phyloP scores from a whole-genome alignment of 2,113 vertebrate genomes.

The Okapia johnstoni region DNA sequence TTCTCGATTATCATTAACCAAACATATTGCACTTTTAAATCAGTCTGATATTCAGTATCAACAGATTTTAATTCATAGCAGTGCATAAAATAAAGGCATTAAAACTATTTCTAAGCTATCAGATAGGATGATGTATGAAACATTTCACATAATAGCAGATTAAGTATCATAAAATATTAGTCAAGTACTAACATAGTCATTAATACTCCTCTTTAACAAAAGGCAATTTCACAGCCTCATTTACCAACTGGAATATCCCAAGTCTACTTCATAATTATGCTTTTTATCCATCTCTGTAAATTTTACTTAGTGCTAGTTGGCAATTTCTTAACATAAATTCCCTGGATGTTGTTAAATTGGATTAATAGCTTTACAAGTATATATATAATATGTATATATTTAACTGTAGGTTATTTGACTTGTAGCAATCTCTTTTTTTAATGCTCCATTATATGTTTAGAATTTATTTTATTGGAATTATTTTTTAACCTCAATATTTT shows the following conservation, averaged over 20 bases:
- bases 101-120: conserved; percentile 67
- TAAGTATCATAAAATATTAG: conserved; percentile 78
- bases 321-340: conserved; percentile 76
- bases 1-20: conserved; percentile 25
- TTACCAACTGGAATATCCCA: conserved; percentile 80
- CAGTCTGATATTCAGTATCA: conserved; percentile 21
- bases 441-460: conserved; percentile 54
- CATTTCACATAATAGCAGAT: conserved; percentile 70
- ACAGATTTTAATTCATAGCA: conserved; percentile 46
- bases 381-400: conserved; percentile 67
- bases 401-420: conserved; percentile 68
- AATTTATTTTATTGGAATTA: conserved; percentile 69
- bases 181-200: conserved; percentile 70
- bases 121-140: conserved; percentile 54
- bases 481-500: conserved; percentile 67
- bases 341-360: conserved; percentile 74
- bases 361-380: conserved; percentile 75
- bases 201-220: conserved; percentile 81
- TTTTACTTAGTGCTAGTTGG: conserved; percentile 78
- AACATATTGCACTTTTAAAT: conserved; percentile 19
- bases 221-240: conserved; percentile 81
- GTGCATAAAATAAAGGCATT: conserved; percentile 47
- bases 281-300: conserved; percentile 83
- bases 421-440: conserved; percentile 63
- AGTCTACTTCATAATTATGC: conserved; percentile 77